Conservation (phyloP, 2,113 vertebrate species). For the Engystomops pustulosus region DNA sequence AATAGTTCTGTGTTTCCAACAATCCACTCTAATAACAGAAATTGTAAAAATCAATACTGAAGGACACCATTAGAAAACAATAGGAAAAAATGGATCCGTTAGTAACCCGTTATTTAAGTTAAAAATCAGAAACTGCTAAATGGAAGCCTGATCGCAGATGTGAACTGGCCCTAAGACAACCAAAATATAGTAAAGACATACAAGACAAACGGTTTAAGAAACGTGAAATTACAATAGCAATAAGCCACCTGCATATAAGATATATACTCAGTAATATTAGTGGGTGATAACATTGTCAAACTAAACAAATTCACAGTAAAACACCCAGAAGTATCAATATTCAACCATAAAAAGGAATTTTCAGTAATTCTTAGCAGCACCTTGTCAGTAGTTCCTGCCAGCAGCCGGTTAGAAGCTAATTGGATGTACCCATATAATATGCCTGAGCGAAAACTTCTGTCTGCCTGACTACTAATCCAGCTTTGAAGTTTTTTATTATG, state of each 20-base stretch:
- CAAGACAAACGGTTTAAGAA: no score
- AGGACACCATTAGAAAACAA: no score
- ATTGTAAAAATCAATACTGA: no score
- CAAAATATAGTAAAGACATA: no score
- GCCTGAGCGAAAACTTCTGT: slow-evolving; percentile 15
- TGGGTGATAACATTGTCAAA: neutral
- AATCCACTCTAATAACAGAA: no score
- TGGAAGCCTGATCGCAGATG: no score
- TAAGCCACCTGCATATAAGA: neutral
- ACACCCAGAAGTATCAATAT: slow-evolving; percentile 3
- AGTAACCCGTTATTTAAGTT: no score
- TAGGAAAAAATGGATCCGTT: no score
- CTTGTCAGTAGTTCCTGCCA: slow-evolving; percentile 6
- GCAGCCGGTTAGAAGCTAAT: slow-evolving; percentile 18
- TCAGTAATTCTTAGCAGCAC: neutral
- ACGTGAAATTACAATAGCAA: neutral
- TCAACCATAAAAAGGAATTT: neutral
- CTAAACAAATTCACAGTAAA: neutral
- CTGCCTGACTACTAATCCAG: slow-evolving; percentile 20
- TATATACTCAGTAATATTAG: neutral
- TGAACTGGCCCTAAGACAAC: no score
- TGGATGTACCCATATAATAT: slow-evolving; percentile 24
- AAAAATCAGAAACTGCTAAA: no score
- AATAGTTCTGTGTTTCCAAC: no score
- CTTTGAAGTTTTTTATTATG: slow-evolving; percentile 18